These are phyloP conservation scores for Dermolepida albohirtum DNA, from an alignment of 2,888 invertebrate species.

Conservation along the genomic window DNA sequence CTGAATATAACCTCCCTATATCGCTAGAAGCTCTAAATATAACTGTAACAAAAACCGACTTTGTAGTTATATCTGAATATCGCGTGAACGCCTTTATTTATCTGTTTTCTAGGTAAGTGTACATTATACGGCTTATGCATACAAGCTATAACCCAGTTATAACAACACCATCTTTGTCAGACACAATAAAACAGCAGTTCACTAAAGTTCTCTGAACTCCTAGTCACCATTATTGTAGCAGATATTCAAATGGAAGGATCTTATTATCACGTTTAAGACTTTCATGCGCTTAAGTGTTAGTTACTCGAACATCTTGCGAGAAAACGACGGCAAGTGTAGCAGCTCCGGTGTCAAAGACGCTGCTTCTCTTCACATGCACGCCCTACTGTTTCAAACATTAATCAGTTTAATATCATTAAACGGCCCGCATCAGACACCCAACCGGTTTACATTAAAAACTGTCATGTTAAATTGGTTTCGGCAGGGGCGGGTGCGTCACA, in stretches of 20 bases:
- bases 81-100: slow-evolving; percentile 35
- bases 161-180: slow-evolving; percentile 31
- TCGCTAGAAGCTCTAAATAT: too few relatives aligned
- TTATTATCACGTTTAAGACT: slow-evolving; percentile 36
- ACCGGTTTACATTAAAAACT: slow-evolving; percentile 17
- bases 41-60: too few relatives aligned
- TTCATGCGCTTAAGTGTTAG: slow-evolving; percentile 23
- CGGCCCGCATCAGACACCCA: slow-evolving; percentile 1
- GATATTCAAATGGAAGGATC: slow-evolving; percentile 43
- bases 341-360: slow-evolving; percentile 1
- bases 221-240: slow-evolving; percentile 12
- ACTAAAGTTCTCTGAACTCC: slow-evolving; percentile 26
- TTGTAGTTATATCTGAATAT: too few relatives aligned
- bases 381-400: slow-evolving; percentile 9
- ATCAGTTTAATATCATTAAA: slow-evolving; percentile 30
- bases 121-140: slow-evolving; percentile 16
- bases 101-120: slow-evolving; percentile 23
- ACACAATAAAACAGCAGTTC: slow-evolving; percentile 34
- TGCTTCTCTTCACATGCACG: slow-evolving; percentile 5
- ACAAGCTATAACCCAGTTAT: slow-evolving; percentile 22
- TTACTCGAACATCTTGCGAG: slow-evolving; percentile 18
- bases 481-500: slow-evolving; percentile 6
- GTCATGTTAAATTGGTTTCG: slow-evolving; percentile 23
- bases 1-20: too few relatives aligned
- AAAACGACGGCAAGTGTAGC: background rate